Percentiles rank a stretch among this genome's conserved stretches.
Conservation (phyloP, 1,140 invertebrate genomes). For the Sinella curviseta region DNA sequence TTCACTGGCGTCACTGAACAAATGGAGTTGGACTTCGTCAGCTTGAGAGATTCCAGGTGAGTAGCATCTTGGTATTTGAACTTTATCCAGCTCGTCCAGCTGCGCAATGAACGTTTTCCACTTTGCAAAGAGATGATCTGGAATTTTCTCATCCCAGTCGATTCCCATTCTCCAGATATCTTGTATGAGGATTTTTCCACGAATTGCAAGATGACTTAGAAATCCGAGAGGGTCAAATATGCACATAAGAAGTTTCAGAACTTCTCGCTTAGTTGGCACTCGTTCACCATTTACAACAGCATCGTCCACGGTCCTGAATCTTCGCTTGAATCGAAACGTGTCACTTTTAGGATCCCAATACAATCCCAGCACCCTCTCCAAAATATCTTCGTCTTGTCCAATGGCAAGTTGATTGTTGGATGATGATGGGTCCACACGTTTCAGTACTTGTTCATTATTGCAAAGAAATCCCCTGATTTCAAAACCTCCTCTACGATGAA, state of each 20-base stretch:
- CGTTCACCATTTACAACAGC: conserved; percentile 1
- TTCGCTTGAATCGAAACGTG: conserved; percentile 16
- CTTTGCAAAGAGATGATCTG: background rate
- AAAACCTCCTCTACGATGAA: conserved; percentile 31
- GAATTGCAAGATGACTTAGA: background rate
- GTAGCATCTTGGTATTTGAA: conserved; percentile 38
- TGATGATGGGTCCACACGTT: background rate
- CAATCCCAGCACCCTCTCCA: conserved; percentile 31
- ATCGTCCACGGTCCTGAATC: background rate
- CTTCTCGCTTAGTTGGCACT: conserved; percentile 2
- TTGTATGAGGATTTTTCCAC: conserved; percentile 29
- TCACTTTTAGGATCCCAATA: conserved; percentile 29
- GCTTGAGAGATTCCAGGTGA: background rate
- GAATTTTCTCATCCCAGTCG: conserved; percentile 41
- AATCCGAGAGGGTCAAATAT: conserved; percentile 23
- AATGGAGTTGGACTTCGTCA: conserved; percentile 35
- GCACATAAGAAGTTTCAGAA: conserved; percentile 9
- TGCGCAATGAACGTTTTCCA: conserved; percentile 6
- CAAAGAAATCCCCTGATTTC: background rate
- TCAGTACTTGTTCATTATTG: background rate
- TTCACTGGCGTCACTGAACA: conserved; percentile 37
- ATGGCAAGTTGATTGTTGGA: background rate
- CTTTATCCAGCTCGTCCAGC: conserved; percentile 5
- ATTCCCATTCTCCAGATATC: conserved; percentile 30
- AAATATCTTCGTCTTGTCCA: background rate